Percentiles rank a stretch among this genome's conserved stretches.
phyloP scores from a whole-genome alignment of 2,888 invertebrate genomes.

The Aricia artaxerxes region DNA sequence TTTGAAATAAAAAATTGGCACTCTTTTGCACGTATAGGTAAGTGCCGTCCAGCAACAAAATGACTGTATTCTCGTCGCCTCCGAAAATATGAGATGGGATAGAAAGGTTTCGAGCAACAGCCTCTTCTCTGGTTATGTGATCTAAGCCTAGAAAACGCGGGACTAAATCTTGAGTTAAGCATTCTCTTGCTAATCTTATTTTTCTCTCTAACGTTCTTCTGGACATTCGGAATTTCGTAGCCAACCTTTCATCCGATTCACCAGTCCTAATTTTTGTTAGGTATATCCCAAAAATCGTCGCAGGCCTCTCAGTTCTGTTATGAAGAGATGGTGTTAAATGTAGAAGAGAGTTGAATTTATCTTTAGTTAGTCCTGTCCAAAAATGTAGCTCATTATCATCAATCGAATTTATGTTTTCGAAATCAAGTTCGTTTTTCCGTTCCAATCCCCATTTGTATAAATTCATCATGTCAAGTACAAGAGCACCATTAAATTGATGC shows the following conservation, averaged over 20 bases:
- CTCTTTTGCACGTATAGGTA: slow-evolving; percentile 39
- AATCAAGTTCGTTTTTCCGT: slow-evolving; percentile 33
- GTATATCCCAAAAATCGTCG: slow-evolving; percentile 6
- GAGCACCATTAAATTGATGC: slow-evolving; percentile 35
- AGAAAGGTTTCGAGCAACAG: slow-evolving; percentile 26
- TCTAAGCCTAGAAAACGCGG: slow-evolving; percentile 22
- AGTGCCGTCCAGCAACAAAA: slow-evolving; percentile 37
- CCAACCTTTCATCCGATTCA: slow-evolving; percentile 14
- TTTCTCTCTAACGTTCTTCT: background rate
- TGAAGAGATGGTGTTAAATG: slow-evolving; percentile 35
- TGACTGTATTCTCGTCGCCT: slow-evolving; percentile 4
- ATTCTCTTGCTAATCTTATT: slow-evolving; percentile 25
- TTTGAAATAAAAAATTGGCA: slow-evolving; percentile 37
- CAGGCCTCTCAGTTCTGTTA: slow-evolving; percentile 34
- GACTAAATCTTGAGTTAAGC: slow-evolving; percentile 28
- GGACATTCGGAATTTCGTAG: slow-evolving; percentile 4
- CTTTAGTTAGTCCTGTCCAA: slow-evolving; percentile 34
- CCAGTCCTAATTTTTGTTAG: slow-evolving; percentile 28
- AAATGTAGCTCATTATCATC: slow-evolving; percentile 38
- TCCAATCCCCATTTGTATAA: slow-evolving; percentile 38
- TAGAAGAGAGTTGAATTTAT: slow-evolving; percentile 36
- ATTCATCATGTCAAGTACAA: slow-evolving; percentile 37
- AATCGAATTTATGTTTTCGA: slow-evolving; percentile 35
- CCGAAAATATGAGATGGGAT: slow-evolving; percentile 29
- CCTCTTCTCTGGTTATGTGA: slow-evolving; percentile 13